Percentiles rank a stretch among this genome's conserved stretches.
Evolutionary conservation across 2,113 vertebrate genomes (phyloP).

Genomic region (Callorhinus ursinus): DNA sequence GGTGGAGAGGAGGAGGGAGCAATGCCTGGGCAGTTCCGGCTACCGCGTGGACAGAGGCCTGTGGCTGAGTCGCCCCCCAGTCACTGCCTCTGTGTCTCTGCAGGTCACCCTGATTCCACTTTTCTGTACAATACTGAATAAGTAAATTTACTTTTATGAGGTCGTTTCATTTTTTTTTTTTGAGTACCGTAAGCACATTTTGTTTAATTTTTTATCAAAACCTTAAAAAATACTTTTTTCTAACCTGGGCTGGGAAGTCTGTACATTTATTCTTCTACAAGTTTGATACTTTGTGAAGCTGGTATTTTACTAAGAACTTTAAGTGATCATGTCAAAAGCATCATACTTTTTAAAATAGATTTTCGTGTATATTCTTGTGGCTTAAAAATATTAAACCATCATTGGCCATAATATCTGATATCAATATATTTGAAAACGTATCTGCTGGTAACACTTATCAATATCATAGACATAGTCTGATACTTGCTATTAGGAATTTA

Average conservation of each 20-base stretch:
- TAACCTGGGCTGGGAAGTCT: background rate
- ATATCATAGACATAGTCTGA: background rate
- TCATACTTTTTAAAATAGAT: background rate
- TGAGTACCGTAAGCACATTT: background rate
- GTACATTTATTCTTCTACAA: background rate
- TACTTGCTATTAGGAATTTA: background rate
- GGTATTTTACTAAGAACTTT: background rate
- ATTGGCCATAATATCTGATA: background rate
- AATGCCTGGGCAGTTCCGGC: rapidly evolving
- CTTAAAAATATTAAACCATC: background rate
- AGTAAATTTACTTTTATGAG: background rate
- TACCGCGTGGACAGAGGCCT: rapidly evolving
- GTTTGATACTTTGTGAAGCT: background rate
- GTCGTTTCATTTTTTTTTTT: background rate
- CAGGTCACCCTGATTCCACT: background rate
- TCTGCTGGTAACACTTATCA: background rate
- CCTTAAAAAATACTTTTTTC: background rate
- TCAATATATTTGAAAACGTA: background rate
- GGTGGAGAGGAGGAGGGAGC: too few species aligned
- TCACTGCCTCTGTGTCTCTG: background rate
- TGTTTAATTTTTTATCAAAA: background rate
- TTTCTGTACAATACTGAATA: background rate
- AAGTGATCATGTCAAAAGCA: background rate
- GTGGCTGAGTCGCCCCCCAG: background rate
- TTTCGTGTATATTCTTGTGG: background rate